Percentiles rank a stretch among this genome's conserved stretches.
Evolutionary conservation across 2,113 vertebrate genomes (phyloP).

Genomic region (Notarius lentiginosus): DNA sequence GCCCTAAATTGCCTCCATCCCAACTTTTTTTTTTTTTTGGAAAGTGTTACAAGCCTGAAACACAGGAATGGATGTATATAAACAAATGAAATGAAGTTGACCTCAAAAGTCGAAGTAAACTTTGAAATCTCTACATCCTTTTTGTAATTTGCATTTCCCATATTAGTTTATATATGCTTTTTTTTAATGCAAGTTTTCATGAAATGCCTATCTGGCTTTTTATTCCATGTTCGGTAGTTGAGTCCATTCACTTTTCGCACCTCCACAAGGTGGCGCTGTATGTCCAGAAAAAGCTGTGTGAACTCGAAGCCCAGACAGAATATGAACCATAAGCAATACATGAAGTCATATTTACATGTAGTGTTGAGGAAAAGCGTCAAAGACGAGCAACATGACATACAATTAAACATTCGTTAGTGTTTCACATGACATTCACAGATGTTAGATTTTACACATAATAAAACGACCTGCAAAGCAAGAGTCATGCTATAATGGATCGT

Average conservation of each 20-base stretch:
- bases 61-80: too few species aligned
- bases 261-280: conserved; percentile 44
- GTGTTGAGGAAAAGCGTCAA: neutral
- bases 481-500: neutral
- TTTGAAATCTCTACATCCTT: too few species aligned
- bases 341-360: neutral
- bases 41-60: too few species aligned
- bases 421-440: neutral
- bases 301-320: neutral
- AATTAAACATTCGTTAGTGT: neutral
- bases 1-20: too few species aligned
- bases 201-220: too few species aligned
- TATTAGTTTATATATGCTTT: too few species aligned
- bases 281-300: neutral
- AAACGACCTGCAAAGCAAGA: neutral
- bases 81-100: too few species aligned
- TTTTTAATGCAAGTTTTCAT: too few species aligned
- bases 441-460: neutral
- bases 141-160: too few species aligned
- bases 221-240: too few species aligned
- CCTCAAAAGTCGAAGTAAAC: too few species aligned
- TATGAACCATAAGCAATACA: neutral
- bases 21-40: too few species aligned
- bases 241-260: neutral
- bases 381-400: neutral